These are phyloP conservation scores for Dermatemys mawii DNA, from an alignment of 2,113 vertebrate genomes.

Conservation along the genomic window DNA sequence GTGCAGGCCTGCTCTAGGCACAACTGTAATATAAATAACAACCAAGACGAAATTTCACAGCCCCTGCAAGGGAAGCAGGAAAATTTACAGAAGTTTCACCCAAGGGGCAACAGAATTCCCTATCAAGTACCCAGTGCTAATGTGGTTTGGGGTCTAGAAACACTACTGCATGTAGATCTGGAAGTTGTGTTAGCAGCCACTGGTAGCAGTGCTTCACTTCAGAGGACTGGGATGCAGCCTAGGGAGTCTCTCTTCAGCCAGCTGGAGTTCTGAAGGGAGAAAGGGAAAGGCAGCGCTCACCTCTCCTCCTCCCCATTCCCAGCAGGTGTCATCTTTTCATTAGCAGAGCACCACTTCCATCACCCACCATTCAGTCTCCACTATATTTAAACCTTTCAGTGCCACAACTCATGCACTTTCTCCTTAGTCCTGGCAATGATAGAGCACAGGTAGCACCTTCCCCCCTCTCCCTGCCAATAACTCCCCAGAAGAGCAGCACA, in stretches of 20 bases:
- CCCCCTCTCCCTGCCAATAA: not conserved
- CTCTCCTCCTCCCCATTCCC: not conserved
- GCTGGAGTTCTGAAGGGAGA: not conserved
- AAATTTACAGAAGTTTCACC: not conserved
- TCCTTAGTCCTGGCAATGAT: not conserved
- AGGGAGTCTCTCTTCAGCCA: not conserved
- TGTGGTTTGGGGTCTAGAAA: not conserved
- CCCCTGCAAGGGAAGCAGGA: not conserved
- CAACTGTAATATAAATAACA: not conserved
- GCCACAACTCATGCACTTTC: not conserved
- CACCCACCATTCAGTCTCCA: not conserved
- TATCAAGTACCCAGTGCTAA: not conserved
- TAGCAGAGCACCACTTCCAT: not conserved
- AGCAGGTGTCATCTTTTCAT: not conserved
- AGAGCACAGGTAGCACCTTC: not conserved
- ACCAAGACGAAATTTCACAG: not conserved
- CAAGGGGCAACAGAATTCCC: not conserved
- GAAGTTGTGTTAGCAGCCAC: not conserved
- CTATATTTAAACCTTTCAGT: not conserved
- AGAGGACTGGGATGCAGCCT: not conserved
- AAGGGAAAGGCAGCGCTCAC: not conserved
- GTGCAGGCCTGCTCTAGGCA: too few relatives aligned
- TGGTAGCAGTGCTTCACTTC: not conserved
- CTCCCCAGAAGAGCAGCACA: not conserved
- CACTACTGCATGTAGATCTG: not conserved